Evolutionary conservation across 2,113 vertebrate genomes (phyloP), one percentile per base, ranked within the genome.

Genomic region (Pithys albifrons): DNA sequence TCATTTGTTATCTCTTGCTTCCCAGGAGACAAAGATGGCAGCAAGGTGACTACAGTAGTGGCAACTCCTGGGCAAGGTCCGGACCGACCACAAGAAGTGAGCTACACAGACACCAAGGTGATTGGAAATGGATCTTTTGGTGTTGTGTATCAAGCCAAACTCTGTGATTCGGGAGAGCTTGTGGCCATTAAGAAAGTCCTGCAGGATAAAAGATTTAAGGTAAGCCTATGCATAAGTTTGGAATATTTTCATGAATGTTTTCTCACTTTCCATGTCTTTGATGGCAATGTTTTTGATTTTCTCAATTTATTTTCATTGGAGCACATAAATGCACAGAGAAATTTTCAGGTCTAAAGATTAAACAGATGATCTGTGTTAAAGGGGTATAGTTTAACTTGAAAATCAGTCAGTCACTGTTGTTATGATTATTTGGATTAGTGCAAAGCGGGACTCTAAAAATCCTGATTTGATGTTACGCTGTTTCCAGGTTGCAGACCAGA

Each of bases 201-300:
- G 82, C 99, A 99, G 96, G 99, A 99, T 98, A 99, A 99, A 96
- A 98, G 99, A 97, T 99, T 99, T 97, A 99, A 99, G 99, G 99
- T 99, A 98, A 98, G 97, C 57, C 24, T 75, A 6, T 87, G 45
- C 39, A 1, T 67, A 69, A 77, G 14, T 95, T 93, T n/a, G 31
- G 29, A 73, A 12, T 71, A 31, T 76, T 90, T 85, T 84, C 10
- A 4, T 72, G 9, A 46, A 58, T 70, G 28, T 91, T 85, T 12
- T 9, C 37, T 85, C 4, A 15, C 90, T 77, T 94, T 91, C 35
- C 5, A 4, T 59, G 48, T 69, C 39, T 92, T 74, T 64, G 51
- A 55, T 88, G 35, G 18, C 49, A 54, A 4, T 55, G 33, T 4
- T 71, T 71, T 66, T 45, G 14, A 27, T 82, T 79, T 64, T 58